Evolutionary conservation across 2,113 vertebrate genomes (phyloP).

Genomic region (Nycticryphes semicollaris): DNA sequence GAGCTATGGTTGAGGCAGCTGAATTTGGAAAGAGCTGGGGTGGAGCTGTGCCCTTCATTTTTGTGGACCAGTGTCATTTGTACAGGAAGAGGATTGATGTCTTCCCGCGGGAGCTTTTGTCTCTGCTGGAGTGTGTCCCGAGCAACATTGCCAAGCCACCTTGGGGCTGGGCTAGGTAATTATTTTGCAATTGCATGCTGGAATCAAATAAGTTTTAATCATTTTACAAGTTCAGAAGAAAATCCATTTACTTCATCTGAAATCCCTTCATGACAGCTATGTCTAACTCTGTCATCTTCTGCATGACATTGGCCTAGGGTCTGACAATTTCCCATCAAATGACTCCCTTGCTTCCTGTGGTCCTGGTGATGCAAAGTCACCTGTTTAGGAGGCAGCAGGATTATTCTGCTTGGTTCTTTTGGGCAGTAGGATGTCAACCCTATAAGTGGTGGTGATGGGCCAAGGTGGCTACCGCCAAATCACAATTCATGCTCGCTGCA

Average conservation of each 20-base stretch:
- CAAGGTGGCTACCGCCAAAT: not conserved
- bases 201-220: constrained; percentile 18
- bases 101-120: not conserved
- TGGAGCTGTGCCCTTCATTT: constrained; percentile 9
- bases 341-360: not conserved
- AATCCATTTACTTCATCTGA: not conserved
- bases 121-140: not conserved
- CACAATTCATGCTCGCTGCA: not conserved
- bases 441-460: not conserved
- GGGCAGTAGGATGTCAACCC: not conserved
- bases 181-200: not conserved
- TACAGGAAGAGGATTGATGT: not conserved
- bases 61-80: not conserved
- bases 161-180: constrained; percentile 9
- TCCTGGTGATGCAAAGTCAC: not conserved
- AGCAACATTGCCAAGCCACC: not conserved
- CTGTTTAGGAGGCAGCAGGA: not conserved
- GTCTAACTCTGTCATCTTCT: not conserved
- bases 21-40: constrained; percentile 11
- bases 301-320: not conserved
- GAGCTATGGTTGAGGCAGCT: not conserved
- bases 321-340: not conserved
- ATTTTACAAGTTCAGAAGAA: constrained; percentile 10
- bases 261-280: not conserved
- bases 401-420: not conserved